Evolutionary conservation across 1,140 invertebrate genomes (phyloP).

Genomic region (Tetramorium parvispinum): DNA sequence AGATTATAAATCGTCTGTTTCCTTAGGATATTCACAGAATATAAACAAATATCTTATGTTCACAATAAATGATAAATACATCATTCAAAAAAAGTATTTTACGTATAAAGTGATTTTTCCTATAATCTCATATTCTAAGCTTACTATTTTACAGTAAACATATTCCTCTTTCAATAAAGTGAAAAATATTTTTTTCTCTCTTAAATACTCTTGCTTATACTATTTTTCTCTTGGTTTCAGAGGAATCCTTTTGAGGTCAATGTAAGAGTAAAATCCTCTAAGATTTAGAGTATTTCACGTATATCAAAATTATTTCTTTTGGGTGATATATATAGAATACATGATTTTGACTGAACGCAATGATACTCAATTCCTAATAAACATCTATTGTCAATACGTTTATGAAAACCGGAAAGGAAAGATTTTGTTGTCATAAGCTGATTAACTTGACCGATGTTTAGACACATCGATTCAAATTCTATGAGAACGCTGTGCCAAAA

Average conservation of each 20-base stretch:
- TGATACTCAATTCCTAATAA: constrained; percentile 64
- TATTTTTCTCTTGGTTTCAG: too few relatives aligned
- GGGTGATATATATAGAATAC: not conserved
- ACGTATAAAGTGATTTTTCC: too few relatives aligned
- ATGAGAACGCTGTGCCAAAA: constrained; percentile 26
- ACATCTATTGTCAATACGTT: constrained; percentile 66
- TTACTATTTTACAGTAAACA: too few relatives aligned
- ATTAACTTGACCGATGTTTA: constrained; percentile 77
- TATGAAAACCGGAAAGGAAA: constrained; percentile 32
- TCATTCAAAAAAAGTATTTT: too few relatives aligned
- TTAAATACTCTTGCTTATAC: too few relatives aligned
- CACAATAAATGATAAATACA: not conserved
- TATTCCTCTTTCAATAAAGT: too few relatives aligned
- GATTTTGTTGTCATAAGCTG: constrained; percentile 72
- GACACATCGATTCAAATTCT: constrained; percentile 59
- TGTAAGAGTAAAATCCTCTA: too few relatives aligned
- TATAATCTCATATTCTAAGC: too few relatives aligned
- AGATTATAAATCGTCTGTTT: not conserved
- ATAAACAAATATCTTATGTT: not conserved
- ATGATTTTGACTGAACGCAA: not conserved
- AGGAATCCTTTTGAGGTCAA: too few relatives aligned
- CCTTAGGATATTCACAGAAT: not conserved
- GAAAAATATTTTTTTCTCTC: too few relatives aligned
- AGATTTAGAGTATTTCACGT: too few relatives aligned
- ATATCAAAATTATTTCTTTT: too few relatives aligned